These are phyloP conservation scores for Willowsia nigromaculata DNA, from an alignment of 2,888 invertebrate genomes.

Conservation along the genomic window DNA sequence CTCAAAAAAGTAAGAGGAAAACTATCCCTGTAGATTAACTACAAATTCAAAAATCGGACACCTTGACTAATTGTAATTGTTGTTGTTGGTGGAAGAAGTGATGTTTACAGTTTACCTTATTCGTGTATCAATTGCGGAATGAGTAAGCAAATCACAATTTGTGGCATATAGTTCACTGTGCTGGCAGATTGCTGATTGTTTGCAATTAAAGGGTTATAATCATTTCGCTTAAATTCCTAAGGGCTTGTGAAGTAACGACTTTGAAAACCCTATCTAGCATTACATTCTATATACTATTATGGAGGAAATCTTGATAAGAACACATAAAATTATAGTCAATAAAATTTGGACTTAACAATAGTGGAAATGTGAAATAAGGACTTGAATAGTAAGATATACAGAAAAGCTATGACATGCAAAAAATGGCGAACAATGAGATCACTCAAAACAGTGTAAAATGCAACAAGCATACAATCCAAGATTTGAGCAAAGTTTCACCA, in stretches of 20 bases:
- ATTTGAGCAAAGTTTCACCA: conserved; percentile 39
- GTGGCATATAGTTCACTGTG: neutral
- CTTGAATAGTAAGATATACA: neutral
- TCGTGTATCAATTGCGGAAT: neutral
- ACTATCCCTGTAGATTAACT: neutral
- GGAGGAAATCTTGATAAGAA: too few species aligned
- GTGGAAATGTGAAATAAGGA: neutral
- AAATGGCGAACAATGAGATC: conserved; percentile 30
- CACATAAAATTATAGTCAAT: neutral
- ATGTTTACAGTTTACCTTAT: conserved; percentile 8
- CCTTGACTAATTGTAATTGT: conserved; percentile 56
- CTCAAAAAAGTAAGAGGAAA: neutral
- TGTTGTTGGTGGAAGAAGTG: neutral
- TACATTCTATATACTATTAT: too few species aligned
- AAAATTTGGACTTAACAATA: neutral
- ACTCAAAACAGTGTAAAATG: conserved; percentile 7
- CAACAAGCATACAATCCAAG: neutral
- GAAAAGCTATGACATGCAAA: conserved; percentile 2
- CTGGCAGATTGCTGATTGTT: neutral
- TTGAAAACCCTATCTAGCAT: too few species aligned
- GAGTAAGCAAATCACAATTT: neutral
- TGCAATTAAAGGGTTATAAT: neutral
- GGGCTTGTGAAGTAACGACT: conserved; percentile 5
- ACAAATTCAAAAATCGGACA: conserved; percentile 31
- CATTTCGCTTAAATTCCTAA: neutral